Percentiles rank a stretch among this genome's conserved stretches.
phyloP scores from a whole-genome alignment of 2,113 vertebrate genomes.

The Phylloscopus whistleri region DNA sequence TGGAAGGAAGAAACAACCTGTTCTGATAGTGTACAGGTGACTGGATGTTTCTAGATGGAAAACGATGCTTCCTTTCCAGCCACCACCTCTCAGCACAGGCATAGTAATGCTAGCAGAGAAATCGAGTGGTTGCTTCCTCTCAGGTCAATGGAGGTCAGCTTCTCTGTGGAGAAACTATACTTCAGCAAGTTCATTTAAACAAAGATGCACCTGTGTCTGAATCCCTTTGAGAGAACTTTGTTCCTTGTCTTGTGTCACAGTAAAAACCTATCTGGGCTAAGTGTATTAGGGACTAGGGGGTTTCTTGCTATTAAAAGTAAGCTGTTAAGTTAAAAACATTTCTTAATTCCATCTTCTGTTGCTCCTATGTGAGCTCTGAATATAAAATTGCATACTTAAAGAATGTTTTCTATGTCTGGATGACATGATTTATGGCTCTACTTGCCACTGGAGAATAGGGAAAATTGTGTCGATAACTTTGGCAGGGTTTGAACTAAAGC shows the following conservation, averaged over 20 bases:
- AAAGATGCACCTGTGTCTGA: background rate
- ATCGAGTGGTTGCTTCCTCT: background rate
- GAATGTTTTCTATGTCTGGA: background rate
- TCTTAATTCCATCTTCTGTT: background rate
- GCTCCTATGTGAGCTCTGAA: background rate
- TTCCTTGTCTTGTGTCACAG: background rate
- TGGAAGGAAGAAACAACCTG: background rate
- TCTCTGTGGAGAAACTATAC: background rate
- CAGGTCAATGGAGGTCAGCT: background rate
- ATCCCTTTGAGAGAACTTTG: background rate
- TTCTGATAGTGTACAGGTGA: background rate
- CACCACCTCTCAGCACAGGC: rapidly evolving
- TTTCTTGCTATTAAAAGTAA: background rate
- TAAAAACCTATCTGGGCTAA: background rate
- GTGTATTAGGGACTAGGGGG: background rate
- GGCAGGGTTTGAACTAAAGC: background rate
- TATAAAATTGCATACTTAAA: background rate
- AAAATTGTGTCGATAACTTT: background rate
- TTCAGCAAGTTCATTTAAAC: background rate
- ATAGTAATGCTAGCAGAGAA: background rate
- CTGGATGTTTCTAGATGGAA: background rate
- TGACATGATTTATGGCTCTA: background rate
- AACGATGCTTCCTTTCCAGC: background rate
- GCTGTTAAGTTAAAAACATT: background rate
- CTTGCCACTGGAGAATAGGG: background rate